Base-by-base conservation (phyloP, 1,140 invertebrate species). In the Pogonomyrmex barbatus region DNA sequence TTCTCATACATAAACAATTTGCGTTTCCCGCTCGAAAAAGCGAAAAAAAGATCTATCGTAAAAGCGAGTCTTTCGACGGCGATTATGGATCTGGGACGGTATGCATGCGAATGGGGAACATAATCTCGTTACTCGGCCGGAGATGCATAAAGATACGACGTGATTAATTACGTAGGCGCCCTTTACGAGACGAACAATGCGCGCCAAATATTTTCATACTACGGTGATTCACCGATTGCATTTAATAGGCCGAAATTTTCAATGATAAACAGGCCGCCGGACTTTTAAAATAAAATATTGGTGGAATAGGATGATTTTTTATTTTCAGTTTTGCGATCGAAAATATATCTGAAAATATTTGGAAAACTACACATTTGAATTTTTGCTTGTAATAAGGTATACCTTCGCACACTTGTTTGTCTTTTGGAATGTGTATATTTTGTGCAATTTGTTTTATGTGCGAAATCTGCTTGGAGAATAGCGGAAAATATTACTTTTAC, bases 1-100 rank as follows among this genome's bases (percentile, higher is more conserved):
- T 75, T 47, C 62, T 87, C 73, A 84, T 82, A 68, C 60, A 54
- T 82, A 87, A 76, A 50, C 63, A 54, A 56, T 85, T 63, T 70
- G 63, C 52, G 52, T 87, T 87, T 87, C 63, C 68, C 47, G 50
- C 30, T 52, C 14, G 52, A 82, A 85, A 78, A 85, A 78, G 60
- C 42, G 70, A 68, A 83, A 83, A 83, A 83, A 83, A 83, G 79
- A 73, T 83, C 68, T 83, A 83, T 83, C 68, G 68, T 75, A 83
- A 83, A 83, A 83, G 79, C 79, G 79, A 83, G 79, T 83, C 79
- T 83, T 83, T 83, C 79, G 79, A 83, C 68, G 68, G 79, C 79
- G 79, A 83, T 83, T 83, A 83, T 83, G 79, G 79, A 83, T 83
- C 79, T 83, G 68, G 79, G 79, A 83, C 79, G 79, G 79, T 83